Evolutionary conservation across 1,140 invertebrate genomes (phyloP).

Genomic region (Sinonovacula constricta): DNA sequence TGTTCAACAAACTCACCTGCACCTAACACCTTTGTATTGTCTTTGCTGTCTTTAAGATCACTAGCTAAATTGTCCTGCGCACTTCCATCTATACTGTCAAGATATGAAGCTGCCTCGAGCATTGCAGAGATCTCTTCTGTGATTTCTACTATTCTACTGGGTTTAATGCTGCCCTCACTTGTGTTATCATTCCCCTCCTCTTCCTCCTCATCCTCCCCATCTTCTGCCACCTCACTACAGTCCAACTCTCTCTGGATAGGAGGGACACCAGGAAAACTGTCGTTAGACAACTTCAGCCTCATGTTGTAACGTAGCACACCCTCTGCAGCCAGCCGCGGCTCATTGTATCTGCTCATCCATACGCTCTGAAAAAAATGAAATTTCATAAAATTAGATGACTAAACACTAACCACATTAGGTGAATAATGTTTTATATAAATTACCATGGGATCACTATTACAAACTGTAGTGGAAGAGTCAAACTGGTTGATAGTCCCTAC

Average conservation of each 20-base stretch:
- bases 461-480: too few relatives aligned
- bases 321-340: neutral
- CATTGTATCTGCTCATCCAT: slow-evolving; percentile 27
- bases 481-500: too few relatives aligned
- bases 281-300: neutral
- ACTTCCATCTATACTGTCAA: neutral
- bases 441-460: too few relatives aligned
- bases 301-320: slow-evolving; percentile 7
- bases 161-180: too few relatives aligned
- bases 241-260: neutral
- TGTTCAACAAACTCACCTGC: slow-evolving; percentile 15
- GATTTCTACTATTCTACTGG: neutral
- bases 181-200: neutral
- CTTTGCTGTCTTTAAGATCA: neutral
- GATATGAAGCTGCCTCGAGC: neutral
- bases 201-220: neutral
- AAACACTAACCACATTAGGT: too few relatives aligned
- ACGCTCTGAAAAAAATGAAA: slow-evolving; percentile 15
- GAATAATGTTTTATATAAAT: too few relatives aligned
- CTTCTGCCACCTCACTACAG: neutral
- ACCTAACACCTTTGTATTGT: neutral
- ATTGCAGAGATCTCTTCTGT: neutral
- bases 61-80: neutral
- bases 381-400: too few relatives aligned
- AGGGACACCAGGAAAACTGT: neutral